phyloP scores from a whole-genome alignment of 2,888 invertebrate genomes.

The Hirtodrosophila duncani region DNA sequence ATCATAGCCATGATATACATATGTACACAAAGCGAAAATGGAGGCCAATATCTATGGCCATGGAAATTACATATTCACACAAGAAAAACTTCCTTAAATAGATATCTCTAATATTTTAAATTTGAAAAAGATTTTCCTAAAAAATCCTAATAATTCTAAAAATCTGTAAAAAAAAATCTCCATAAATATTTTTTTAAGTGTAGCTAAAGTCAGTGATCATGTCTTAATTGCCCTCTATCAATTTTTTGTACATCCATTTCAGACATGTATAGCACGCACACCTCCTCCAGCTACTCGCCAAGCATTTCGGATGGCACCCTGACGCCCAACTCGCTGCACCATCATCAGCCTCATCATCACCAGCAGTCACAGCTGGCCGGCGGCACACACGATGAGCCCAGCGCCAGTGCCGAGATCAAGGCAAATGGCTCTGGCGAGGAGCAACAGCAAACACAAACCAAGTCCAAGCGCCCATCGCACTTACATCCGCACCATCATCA shows the following conservation, averaged over 20 bases:
- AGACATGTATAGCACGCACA: conserved; percentile 79
- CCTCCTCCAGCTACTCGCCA: conserved; percentile 78
- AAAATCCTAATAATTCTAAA: too few relatives aligned
- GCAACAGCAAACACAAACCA: conserved; percentile 16
- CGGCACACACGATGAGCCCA: conserved; percentile 28
- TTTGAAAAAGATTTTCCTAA: too few relatives aligned
- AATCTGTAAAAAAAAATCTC: too few relatives aligned
- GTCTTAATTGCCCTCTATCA: conserved; percentile 35
- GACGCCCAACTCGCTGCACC: conserved; percentile 76
- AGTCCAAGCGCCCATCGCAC: conserved; percentile 51
- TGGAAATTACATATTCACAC: conserved; percentile 10
- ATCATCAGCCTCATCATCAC: conserved; percentile 19
- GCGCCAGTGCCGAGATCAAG: conserved; percentile 18
- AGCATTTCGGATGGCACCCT: conserved; percentile 78
- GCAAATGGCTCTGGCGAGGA: conserved; percentile 47
- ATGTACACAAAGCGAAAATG: too few relatives aligned
- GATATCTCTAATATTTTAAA: too few relatives aligned
- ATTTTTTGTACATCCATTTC: conserved; percentile 33
- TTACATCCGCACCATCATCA: conserved; percentile 67
- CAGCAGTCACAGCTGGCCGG: conserved; percentile 37
- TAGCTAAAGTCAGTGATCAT: too few relatives aligned
- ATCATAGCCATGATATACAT: conserved; percentile 6
- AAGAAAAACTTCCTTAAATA: too few relatives aligned
- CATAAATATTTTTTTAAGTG: conserved; percentile 2
- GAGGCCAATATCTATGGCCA: too few relatives aligned